phyloP scores from a whole-genome alignment of 2,888 invertebrate genomes.

The Eulithis testata region DNA sequence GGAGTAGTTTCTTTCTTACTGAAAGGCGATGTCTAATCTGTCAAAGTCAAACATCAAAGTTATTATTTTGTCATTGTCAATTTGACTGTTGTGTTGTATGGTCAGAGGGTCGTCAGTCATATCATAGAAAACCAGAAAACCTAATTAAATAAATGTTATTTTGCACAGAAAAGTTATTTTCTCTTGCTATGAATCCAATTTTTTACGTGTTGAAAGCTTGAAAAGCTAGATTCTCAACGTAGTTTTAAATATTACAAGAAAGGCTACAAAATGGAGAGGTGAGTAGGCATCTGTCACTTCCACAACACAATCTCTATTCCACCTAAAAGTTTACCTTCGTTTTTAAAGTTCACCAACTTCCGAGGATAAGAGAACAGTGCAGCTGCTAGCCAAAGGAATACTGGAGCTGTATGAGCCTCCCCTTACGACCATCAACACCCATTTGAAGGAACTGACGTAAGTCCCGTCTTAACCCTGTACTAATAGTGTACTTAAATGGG shows the following conservation, averaged over 20 bases:
- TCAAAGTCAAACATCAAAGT: slow-evolving; percentile 8
- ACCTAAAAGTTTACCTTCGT: slow-evolving; percentile 14
- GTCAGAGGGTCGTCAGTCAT: no score
- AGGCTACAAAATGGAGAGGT: slow-evolving; percentile 35
- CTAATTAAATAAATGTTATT: no score
- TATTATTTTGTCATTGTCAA: slow-evolving; percentile 4
- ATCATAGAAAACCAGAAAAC: no score
- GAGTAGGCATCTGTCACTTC: neutral
- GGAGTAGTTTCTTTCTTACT: slow-evolving; percentile 2
- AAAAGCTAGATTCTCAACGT: neutral
- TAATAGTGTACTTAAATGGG: no score
- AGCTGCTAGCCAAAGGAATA: slow-evolving; percentile 71
- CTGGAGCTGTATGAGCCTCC: slow-evolving; percentile 78
- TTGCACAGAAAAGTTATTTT: no score
- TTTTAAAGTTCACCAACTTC: slow-evolving; percentile 45
- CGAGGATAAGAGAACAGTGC: slow-evolving; percentile 66
- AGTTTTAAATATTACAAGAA: neutral
- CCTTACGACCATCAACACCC: slow-evolving; percentile 73
- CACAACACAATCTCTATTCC: neutral
- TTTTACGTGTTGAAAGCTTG: no score
- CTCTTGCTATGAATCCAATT: no score
- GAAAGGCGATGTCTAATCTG: neutral
- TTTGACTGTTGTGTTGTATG: no score
- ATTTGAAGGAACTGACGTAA: slow-evolving; percentile 79
- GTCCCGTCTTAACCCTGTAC: slow-evolving; percentile 39